Evolutionary conservation across 2,113 vertebrate genomes (phyloP), one percentile per base, ranked within the genome.

Genomic region (Proterorhinus semilunaris): DNA sequence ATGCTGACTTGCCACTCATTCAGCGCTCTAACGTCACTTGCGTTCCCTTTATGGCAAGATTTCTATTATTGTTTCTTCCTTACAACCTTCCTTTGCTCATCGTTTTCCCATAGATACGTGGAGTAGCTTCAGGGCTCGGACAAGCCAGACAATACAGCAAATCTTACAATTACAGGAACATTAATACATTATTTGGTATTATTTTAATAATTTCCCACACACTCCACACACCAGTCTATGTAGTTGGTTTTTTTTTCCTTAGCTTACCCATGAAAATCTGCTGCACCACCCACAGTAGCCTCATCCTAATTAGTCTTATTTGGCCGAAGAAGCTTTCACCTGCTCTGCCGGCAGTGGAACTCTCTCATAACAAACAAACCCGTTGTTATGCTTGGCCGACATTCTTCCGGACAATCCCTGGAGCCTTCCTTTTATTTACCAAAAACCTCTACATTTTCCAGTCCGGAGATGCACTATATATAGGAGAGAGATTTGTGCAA

Each of bases 371-470:
- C 57, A 59, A 59, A 59, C 57, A 59, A 43, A 1, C 11, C 42
- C 36, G 43, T 59, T 12, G 27, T 42, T 59, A 43, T 59, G 57
- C 57, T 36, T 59, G 57, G 36, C 57, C 43, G 57, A 59, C 36
- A 59, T 59, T 59, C 11, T 13, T 8, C 36, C 6, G 57, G 36
- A 59, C 57, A 15, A 13, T 59, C 36, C 57, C 12, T 4, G 7
- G 17, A 10, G 50, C 10, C 11, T 50, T 17, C 16, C 8, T 47
- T 47, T 49, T 49, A 62, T 16, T 62, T 44, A 62, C 59, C 44
- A 62, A 62, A 53, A 62, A n/a, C 36, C 12, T 59, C 36, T 42
- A 7, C 27, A 42, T 13, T 59, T 59, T 27, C 17, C 27, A 10
- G 17, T 21, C 6, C 3, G 27, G 1, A 43, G 57, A 59, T 59